Evolutionary conservation across 2,888 invertebrate genomes (phyloP).

Genomic region (Latrodectus hesperus): DNA sequence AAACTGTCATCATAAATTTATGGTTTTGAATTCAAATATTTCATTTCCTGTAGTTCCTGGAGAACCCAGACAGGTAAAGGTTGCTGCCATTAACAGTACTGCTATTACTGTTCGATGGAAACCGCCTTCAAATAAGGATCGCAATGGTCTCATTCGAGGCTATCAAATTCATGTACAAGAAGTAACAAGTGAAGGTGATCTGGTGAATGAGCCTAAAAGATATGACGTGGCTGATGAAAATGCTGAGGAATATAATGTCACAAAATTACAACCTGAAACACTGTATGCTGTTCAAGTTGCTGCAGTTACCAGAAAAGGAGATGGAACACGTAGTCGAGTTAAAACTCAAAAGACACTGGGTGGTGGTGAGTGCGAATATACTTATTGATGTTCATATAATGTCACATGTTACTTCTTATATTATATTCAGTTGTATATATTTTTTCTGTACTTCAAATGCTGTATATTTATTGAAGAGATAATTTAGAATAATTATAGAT

Average conservation of each 20-base stretch:
- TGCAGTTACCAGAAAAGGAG: slow-evolving; percentile 96
- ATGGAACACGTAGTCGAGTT: slow-evolving; percentile 92
- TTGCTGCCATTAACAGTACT: slow-evolving; percentile 94
- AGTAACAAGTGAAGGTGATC: slow-evolving; percentile 83
- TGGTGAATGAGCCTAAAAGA: slow-evolving; percentile 87
- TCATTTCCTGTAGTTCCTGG: slow-evolving; percentile 87
- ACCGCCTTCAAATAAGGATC: slow-evolving; percentile 91
- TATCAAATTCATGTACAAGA: slow-evolving; percentile 97
- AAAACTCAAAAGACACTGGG: slow-evolving; percentile 92
- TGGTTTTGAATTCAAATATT: neutral
- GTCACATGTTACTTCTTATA: too few species aligned
- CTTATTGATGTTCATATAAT: too few species aligned
- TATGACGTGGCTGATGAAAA: slow-evolving; percentile 89
- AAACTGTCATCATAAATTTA: neutral
- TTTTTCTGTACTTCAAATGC: too few species aligned
- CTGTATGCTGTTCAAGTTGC: slow-evolving; percentile 91
- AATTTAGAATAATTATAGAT: too few species aligned
- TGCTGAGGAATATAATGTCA: slow-evolving; percentile 85
- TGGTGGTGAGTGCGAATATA: slow-evolving; percentile 76
- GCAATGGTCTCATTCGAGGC: slow-evolving; percentile 95
- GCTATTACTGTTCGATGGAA: slow-evolving; percentile 96
- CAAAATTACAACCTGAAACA: slow-evolving; percentile 95
- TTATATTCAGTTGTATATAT: too few species aligned
- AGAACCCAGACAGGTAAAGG: slow-evolving; percentile 94
- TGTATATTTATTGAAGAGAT: too few species aligned